A percentile compares a stretch with the other conserved stretches of the same genome.
These are phyloP conservation scores for Ophthalmolycus amberensis DNA, from an alignment of 2,113 vertebrate genomes.

Conservation along the genomic window DNA sequence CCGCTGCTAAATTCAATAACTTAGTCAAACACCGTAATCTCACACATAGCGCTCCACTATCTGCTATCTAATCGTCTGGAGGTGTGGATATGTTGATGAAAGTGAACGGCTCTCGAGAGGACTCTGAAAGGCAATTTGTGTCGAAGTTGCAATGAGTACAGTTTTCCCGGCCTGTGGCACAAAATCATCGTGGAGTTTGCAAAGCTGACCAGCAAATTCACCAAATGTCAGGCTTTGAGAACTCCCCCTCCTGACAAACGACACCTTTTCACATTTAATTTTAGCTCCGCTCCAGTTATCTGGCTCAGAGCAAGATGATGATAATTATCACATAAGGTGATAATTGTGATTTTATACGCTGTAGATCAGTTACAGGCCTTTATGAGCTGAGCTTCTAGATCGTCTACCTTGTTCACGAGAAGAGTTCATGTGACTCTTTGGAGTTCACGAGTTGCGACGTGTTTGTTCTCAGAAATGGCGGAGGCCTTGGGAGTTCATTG, in stretches of 20 bases:
- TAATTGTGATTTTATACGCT: not conserved
- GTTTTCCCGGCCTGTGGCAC: not conserved
- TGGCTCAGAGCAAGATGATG: not conserved
- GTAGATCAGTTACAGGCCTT: conserved; percentile 14
- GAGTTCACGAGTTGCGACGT: too few relatives aligned
- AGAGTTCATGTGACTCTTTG: too few relatives aligned
- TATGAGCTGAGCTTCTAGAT: conserved; percentile 3
- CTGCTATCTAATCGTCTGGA: conserved; percentile 34
- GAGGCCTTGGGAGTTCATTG: too few relatives aligned
- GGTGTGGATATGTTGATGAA: conserved; percentile 45
- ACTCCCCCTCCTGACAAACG: not conserved
- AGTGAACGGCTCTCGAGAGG: conserved; percentile 34
- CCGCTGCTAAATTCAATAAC: conserved; percentile 47
- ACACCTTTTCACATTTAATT: not conserved
- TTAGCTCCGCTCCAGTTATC: not conserved
- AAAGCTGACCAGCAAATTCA: not conserved
- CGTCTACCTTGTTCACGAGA: too few relatives aligned
- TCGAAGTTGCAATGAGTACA: not conserved
- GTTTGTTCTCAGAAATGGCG: too few relatives aligned
- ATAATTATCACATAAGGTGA: not conserved
- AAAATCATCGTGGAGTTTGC: not conserved
- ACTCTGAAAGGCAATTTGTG: not conserved
- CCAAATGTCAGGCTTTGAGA: not conserved
- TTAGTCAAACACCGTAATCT: conserved; percentile 59
- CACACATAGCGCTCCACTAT: conserved; percentile 21